A percentile compares a stretch with the other conserved stretches of the same genome.
These are phyloP conservation scores for Eristalis intricaria DNA, from an alignment of 2,888 invertebrate genomes.

Conservation along the genomic window DNA sequence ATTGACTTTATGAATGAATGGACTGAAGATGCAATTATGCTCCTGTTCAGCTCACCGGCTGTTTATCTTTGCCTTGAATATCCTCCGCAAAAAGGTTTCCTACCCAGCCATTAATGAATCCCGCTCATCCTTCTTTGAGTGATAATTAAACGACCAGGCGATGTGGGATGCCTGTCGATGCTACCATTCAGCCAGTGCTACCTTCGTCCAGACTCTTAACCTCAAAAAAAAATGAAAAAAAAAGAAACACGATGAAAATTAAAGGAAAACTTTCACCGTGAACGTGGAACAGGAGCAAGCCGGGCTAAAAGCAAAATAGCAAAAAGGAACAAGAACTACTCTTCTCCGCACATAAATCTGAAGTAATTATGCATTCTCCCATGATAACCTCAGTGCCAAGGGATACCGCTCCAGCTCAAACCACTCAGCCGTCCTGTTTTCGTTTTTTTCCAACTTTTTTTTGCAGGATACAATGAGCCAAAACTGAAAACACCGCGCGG, in stretches of 20 bases:
- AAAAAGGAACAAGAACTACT: neutral
- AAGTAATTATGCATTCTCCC: constrained; percentile 59
- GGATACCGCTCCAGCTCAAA: constrained; percentile 4
- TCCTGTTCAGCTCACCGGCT: neutral
- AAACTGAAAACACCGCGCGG: constrained; percentile 49
- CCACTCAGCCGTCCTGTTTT: neutral
- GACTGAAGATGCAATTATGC: constrained; percentile 30
- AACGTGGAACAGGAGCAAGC: neutral
- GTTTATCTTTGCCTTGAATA: constrained; percentile 22
- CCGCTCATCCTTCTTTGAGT: constrained; percentile 6
- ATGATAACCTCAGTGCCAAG: constrained; percentile 37
- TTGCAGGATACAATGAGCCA: constrained; percentile 38
- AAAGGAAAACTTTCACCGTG: constrained; percentile 29
- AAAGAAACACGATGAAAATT: constrained; percentile 7
- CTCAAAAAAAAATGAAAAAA: neutral
- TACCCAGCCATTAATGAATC: constrained; percentile 20
- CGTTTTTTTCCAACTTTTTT: neutral
- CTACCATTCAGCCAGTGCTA: neutral
- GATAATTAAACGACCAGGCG: constrained; percentile 24
- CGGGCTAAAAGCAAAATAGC: constrained; percentile 6
- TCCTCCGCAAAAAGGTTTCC: constrained; percentile 13
- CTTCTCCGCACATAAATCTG: constrained; percentile 48
- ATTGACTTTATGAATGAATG: constrained; percentile 24
- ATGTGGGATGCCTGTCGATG: constrained; percentile 12
- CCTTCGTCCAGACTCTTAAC: neutral